Evolutionary conservation across 2,113 vertebrate genomes (phyloP).

Genomic region (Pungitius pungitius): DNA sequence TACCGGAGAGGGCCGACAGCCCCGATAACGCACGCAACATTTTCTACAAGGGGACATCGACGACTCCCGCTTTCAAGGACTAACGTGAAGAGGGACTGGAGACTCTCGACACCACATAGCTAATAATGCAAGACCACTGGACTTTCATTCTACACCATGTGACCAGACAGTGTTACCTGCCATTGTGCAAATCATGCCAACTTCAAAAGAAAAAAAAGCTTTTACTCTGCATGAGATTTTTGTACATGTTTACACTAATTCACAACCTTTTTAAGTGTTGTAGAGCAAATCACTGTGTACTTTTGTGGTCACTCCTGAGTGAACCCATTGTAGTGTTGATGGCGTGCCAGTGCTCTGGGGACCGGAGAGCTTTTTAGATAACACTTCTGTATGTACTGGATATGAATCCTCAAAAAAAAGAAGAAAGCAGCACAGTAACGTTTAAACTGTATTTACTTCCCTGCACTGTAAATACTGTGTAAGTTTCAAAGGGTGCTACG

Average conservation of each 20-base stretch:
- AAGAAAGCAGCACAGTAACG: constrained; percentile 19
- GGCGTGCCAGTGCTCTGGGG: constrained; percentile 45
- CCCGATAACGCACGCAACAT: constrained; percentile 94
- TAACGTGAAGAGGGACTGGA: constrained; percentile 59
- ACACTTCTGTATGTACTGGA: constrained; percentile 48
- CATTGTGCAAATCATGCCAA: constrained; percentile 41
- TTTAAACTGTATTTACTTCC: constrained; percentile 57
- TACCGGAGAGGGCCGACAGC: constrained; percentile 94
- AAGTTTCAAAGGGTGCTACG: constrained; percentile 75
- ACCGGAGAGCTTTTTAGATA: constrained; percentile 44
- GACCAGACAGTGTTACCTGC: constrained; percentile 23
- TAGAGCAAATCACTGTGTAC: constrained; percentile 70
- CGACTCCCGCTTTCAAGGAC: constrained; percentile 90
- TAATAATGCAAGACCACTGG: constrained; percentile 17
- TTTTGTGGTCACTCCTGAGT: constrained; percentile 58
- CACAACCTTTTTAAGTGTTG: constrained; percentile 75
- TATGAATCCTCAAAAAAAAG: constrained; percentile 30
- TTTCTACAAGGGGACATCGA: constrained; percentile 98
- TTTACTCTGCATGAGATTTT: constrained; percentile 78
- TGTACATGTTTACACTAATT: constrained; percentile 72
- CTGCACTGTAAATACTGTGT: constrained; percentile 67
- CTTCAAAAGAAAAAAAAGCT: constrained; percentile 35
- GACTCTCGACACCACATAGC: constrained; percentile 16
- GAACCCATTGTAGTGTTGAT: constrained; percentile 45
- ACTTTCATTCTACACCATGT: constrained; percentile 46